These are phyloP conservation scores for Otus scops DNA, from an alignment of 2,797 vertebrate species.

Conservation along the genomic window DNA sequence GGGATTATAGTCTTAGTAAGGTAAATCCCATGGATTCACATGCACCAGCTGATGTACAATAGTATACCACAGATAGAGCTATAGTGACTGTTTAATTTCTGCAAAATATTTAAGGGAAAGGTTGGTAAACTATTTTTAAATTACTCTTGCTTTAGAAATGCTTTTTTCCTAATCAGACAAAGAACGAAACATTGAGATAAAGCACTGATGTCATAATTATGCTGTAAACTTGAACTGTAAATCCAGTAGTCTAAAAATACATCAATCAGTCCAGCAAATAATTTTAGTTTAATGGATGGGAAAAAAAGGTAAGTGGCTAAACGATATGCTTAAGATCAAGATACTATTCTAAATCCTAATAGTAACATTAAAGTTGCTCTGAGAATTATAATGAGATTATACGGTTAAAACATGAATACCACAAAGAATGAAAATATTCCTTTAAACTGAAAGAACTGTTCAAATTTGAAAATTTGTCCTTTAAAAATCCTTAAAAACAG, in stretches of 20 bases:
- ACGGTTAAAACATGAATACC: background rate
- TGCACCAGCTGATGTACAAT: constrained; percentile 1
- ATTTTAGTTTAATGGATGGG: background rate
- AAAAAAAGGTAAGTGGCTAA: background rate
- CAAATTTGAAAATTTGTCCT: background rate
- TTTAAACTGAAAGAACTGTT: background rate
- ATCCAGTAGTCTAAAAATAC: background rate
- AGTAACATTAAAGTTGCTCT: background rate
- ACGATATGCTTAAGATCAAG: background rate
- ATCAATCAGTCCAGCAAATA: background rate
- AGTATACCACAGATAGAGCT: background rate
- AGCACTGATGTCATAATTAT: background rate
- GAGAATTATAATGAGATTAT: background rate
- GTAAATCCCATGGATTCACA: constrained; percentile 44
- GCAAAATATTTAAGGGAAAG: background rate
- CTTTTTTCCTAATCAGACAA: background rate
- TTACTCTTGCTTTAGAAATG: background rate
- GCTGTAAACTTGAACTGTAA: background rate
- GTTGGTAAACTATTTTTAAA: background rate
- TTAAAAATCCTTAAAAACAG: background rate
- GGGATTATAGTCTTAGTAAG: constrained; percentile 51
- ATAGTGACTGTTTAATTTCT: background rate
- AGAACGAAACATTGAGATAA: background rate
- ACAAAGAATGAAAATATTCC: background rate
- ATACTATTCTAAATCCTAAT: background rate